Evolutionary conservation across 2,113 vertebrate species (phyloP), one percentile per base, ranked within the genome.

Genomic region (Thunnus thynnus): DNA sequence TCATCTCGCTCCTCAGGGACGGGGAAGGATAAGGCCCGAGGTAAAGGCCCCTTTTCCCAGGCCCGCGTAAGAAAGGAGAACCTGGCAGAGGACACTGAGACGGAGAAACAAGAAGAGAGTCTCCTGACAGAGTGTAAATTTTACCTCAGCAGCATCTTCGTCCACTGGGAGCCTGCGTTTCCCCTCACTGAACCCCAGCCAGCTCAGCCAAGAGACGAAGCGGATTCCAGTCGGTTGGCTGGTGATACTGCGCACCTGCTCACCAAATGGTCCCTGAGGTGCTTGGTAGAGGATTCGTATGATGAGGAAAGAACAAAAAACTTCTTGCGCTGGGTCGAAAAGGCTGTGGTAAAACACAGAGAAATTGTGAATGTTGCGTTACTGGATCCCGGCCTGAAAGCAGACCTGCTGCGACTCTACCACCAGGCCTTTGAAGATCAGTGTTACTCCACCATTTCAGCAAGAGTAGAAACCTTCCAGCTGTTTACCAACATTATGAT

Each of bases 401-500:
- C 86, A 0, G 74, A 92, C 86, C 62, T 99, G 3, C 96, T 97
- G 41, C 91, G 64, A 66, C 94, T 99, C 14, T 96, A 97, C 79
- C 93, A 79, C 51, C 79, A 1, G 32, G 60, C 95, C 66, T 94
- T 94, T 1, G 75, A 92, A 14, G 55, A 52, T 52, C 70, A 51
- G 22, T 4, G 68, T 62, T 41, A 51, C n/a, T n/a, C 76, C 22
- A 71, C 66, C 20, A 2, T 76, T 67, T 76, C 76, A 0, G 52
- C 27, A 13, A 72, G 55, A 57, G 2, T 41, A 1, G 93, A 94
- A 13, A 88, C 92, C 1, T 25, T 92, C 12, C 48, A 91, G 78
- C 54, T 89, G 36, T 96, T 96, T 78, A 97, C 94, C 8, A 67
- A 52, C 0, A 44, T 97, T 62, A 96, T 99, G 97, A 82, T 96